Base-by-base conservation (phyloP, 2,797 vertebrate genomes). In the Hypotaenidia okinawae region DNA sequence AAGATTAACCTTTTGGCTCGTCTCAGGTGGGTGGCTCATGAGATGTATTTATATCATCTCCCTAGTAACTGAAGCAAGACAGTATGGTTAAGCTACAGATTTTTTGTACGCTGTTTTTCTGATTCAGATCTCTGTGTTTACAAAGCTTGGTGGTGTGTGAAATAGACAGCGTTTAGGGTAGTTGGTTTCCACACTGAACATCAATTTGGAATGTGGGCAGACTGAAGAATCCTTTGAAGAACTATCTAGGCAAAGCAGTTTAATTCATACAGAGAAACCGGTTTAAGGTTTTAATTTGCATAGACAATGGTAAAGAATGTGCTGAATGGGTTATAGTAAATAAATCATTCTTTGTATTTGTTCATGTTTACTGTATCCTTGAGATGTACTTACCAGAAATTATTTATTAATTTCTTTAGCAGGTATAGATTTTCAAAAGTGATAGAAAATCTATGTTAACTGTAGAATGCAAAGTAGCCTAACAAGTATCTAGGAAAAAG, bases 51-150 rank as follows among this genome's bases (percentile, higher is more conserved):
- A 24, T 84, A 90, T 95, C 52, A 78, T 95, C 63, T 91, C 54
- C 93, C 62, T 61, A 64, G 67, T 62, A 94, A 87, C 70, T 95
- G 88, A 91, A 90, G 92, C 82, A 94, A 77, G 78, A 61, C 89
- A 41, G 75, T 79, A n/a, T 86, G 80, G 70, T 89, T 91, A 81
- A 92, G 85, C 28, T 93, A 74, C 52, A 68, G 9, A 23, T 84
- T 67, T 91, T 88, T 77, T 84, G 41, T 86, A 75, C 32, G 2
- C 75, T 95, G 1, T 69, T 95, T 95, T 74, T 0, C 1, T 85
- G 80, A 91, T 90, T 96, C 93, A 85, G 59, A 68, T 96, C 69
- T 74, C 39, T 76, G 35, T 95, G 94, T 95, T 96, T 96, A 91
- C 95, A 90, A 58, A 93, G 39, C 63, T 90, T 94, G 87, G 78